These are phyloP conservation scores for Cheilinus undulatus DNA, from an alignment of 2,113 vertebrate species.

Conservation along the genomic window DNA sequence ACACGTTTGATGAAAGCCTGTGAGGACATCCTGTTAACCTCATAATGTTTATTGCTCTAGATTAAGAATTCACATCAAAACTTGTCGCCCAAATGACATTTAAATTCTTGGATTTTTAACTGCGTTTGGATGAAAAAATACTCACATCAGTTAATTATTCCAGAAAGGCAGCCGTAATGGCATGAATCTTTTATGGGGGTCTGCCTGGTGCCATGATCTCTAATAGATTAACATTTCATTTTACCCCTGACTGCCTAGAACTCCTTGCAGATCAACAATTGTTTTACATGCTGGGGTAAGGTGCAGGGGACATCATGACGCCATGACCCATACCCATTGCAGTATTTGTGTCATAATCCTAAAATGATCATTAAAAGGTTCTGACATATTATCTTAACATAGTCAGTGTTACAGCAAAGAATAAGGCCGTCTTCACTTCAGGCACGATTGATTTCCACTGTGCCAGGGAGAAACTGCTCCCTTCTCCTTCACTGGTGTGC, in stretches of 20 bases:
- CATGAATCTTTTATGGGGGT: constrained; percentile 80
- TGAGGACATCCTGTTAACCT: constrained; percentile 59
- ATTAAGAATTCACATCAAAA: constrained; percentile 77
- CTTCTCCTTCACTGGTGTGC: too few relatives aligned
- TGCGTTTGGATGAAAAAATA: constrained; percentile 76
- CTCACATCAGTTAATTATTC: constrained; percentile 81
- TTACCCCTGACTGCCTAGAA: constrained; percentile 61
- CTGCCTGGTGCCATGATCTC: constrained; percentile 62
- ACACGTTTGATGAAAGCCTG: constrained; percentile 52
- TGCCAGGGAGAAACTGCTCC: too few relatives aligned
- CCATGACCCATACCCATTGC: background rate
- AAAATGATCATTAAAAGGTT: too few relatives aligned
- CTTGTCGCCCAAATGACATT: constrained; percentile 76
- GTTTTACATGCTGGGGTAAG: constrained; percentile 47
- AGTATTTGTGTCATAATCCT: too few relatives aligned
- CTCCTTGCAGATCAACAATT: constrained; percentile 58
- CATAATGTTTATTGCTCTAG: constrained; percentile 62
- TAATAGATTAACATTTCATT: constrained; percentile 80
- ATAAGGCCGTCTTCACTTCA: too few relatives aligned
- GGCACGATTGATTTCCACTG: too few relatives aligned
- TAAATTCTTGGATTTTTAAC: constrained; percentile 72
- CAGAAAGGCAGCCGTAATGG: constrained; percentile 69
- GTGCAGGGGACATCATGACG: constrained; percentile 15
- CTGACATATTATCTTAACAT: background rate
- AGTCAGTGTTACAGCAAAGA: too few relatives aligned